Percentiles rank a stretch among this genome's conserved stretches.
These are phyloP conservation scores for Macropodus opercularis DNA, from an alignment of 2,797 vertebrate species.

Conservation along the genomic window DNA sequence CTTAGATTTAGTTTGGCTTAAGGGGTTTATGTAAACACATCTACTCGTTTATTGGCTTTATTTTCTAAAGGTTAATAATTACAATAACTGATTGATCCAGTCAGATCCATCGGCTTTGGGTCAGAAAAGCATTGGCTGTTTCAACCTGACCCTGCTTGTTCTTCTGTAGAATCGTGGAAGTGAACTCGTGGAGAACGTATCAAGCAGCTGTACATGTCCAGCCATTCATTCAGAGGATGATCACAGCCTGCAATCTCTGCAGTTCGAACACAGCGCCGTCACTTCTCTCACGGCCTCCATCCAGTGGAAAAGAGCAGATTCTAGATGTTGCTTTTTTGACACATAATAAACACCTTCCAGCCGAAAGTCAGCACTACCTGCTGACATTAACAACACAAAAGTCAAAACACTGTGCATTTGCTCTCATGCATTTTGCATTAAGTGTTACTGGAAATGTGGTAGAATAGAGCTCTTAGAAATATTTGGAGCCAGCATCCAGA, in stretches of 20 bases:
- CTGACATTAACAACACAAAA: no score
- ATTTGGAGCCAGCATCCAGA: constrained; percentile 15
- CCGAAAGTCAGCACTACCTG: background rate
- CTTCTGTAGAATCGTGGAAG: constrained; percentile 6
- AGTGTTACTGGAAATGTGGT: constrained; percentile 11
- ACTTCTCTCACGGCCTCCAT: constrained; percentile 9
- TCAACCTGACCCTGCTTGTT: background rate
- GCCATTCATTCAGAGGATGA: constrained; percentile 48
- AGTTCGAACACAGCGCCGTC: background rate
- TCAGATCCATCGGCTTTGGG: background rate
- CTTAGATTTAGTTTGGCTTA: constrained; percentile 18
- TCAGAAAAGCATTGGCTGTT: background rate
- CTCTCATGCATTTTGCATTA: constrained; percentile 53
- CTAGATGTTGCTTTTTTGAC: constrained; percentile 17
- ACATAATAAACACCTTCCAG: constrained; percentile 34
- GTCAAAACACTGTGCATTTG: constrained; percentile 1
- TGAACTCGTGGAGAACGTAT: constrained; percentile 26
- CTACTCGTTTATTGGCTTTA: background rate
- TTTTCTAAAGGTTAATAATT: background rate
- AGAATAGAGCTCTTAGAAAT: constrained; percentile 22
- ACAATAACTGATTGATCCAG: background rate
- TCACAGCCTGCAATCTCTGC: constrained; percentile 9
- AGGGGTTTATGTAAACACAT: background rate
- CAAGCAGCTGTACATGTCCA: constrained; percentile 28
- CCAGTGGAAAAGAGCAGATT: constrained; percentile 14